These are phyloP conservation scores for Sesia apiformis DNA, from an alignment of 2,888 invertebrate species.

Conservation along the genomic window DNA sequence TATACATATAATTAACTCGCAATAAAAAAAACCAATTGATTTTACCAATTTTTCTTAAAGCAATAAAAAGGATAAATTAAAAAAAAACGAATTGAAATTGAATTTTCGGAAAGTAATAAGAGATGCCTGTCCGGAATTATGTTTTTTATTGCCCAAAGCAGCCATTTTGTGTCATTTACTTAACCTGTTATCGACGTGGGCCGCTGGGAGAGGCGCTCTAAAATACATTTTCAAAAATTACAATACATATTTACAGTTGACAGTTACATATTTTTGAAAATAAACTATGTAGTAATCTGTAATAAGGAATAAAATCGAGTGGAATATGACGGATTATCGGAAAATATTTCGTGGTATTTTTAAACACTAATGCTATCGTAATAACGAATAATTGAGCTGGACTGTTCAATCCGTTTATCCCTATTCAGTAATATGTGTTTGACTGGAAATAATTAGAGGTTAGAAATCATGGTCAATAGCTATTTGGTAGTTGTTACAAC, in stretches of 20 bases:
- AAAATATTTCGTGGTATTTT: constrained; percentile 17
- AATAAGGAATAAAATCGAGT: not conserved
- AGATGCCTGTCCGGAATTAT: constrained; percentile 37
- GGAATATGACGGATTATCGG: not conserved
- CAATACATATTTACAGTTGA: not conserved
- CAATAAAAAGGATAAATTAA: constrained; percentile 24
- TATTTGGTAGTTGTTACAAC: constrained; percentile 5
- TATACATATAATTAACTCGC: constrained; percentile 9
- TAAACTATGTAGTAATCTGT: not conserved
- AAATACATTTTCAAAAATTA: constrained; percentile 6
- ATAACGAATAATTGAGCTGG: constrained; percentile 45
- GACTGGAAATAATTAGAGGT: constrained; percentile 18
- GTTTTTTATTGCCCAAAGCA: constrained; percentile 40
- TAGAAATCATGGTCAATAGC: constrained; percentile 5
- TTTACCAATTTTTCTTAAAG: constrained; percentile 22
- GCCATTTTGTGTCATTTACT: constrained; percentile 61
- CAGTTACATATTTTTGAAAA: not conserved
- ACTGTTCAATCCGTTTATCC: constrained; percentile 48
- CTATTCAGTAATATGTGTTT: constrained; percentile 26
- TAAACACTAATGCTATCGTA: constrained; percentile 41
- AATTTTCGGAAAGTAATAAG: constrained; percentile 50
- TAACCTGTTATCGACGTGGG: constrained; percentile 54
- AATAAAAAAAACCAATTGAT: constrained; percentile 21
- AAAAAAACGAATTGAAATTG: constrained; percentile 45
- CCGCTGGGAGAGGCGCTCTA: constrained; percentile 29